Evolutionary conservation across 2,888 invertebrate genomes (phyloP), one percentile per base, ranked within the genome.

Genomic region (Philaethria dido): DNA sequence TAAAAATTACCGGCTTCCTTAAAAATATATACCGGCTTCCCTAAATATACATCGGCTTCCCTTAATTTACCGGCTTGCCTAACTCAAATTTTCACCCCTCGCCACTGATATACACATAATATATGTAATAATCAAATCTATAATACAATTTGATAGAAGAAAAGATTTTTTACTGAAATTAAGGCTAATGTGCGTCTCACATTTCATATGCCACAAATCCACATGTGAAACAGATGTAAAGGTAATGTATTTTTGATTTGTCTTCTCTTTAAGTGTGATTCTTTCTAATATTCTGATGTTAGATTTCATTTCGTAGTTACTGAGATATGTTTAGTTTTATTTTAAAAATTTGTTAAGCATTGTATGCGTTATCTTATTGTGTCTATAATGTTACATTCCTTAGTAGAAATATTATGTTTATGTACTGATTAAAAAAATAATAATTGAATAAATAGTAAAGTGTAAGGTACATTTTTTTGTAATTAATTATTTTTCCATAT

Each of bases 141-240:
- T 8, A 33, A 33, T 8, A 33, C 9, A 29, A 29, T 42, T 52
- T 52, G 33, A 29, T 50, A 67, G 18, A 39, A 54, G 52, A 29
- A 60, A 62, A 47, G n/a, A 33, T 62, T 50, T 61, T 68, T 25
- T 47, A 55, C 45, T 55, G 18, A 61, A 60, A 68, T 70, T 65
- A 70, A 68, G 65, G 70, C 54, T 70, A 63, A 63, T 68, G 62
- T 62, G 14, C 48, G 44, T 42, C 60, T 48, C 39, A 42, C 33
- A 60, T 45, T 44, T 50, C 44, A 18, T 20, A 55, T 29, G 29
- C 44, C 29, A 57, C 39, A 57, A 57, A 64, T 64, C 68, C 45
- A 55, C 59, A 52, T 16, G 29, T 64, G 68, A 60, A 62, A 66
- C 47, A 59, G 64, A 64, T 68, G 25, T 50, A 39, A 36, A 47